Conservation (phyloP, 2,113 vertebrate species). For the Thymallus thymallus region DNA sequence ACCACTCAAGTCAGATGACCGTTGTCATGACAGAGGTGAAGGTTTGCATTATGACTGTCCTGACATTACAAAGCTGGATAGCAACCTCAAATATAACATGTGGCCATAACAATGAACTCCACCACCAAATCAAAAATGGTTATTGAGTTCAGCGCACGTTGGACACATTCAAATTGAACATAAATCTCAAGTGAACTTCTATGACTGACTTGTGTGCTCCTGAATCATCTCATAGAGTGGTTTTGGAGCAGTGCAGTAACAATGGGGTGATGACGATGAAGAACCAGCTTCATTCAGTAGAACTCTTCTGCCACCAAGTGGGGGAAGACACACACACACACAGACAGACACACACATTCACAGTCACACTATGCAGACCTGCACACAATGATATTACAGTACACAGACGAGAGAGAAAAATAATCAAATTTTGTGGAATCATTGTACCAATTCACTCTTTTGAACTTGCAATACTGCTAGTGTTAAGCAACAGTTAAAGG, state of each 20-base stretch:
- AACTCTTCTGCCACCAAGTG: conserved; percentile 76
- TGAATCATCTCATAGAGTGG: too few relatives aligned
- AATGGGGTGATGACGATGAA: too few relatives aligned
- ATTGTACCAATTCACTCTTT: conserved; percentile 31
- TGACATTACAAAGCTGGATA: neutral
- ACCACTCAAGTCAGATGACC: too few relatives aligned
- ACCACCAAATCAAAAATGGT: too few relatives aligned
- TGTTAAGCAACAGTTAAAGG: conserved; percentile 24
- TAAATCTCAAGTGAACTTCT: too few relatives aligned
- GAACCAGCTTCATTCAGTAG: conserved; percentile 25
- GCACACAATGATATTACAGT: neutral
- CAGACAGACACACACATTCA: conserved; percentile 4
- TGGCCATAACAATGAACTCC: too few relatives aligned
- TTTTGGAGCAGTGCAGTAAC: too few relatives aligned
- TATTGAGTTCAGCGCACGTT: too few relatives aligned
- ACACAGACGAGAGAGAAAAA: neutral
- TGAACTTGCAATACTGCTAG: conserved; percentile 23
- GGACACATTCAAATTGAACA: too few relatives aligned
- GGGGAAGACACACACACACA: conserved; percentile 9
- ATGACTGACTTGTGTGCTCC: too few relatives aligned
- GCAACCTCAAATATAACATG: neutral
- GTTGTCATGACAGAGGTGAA: too few relatives aligned
- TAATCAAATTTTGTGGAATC: conserved; percentile 38
- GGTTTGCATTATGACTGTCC: neutral
- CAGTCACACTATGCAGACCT: neutral